phyloP scores from a whole-genome alignment of 2,888 invertebrate genomes.

The Apodemia hepburni region DNA sequence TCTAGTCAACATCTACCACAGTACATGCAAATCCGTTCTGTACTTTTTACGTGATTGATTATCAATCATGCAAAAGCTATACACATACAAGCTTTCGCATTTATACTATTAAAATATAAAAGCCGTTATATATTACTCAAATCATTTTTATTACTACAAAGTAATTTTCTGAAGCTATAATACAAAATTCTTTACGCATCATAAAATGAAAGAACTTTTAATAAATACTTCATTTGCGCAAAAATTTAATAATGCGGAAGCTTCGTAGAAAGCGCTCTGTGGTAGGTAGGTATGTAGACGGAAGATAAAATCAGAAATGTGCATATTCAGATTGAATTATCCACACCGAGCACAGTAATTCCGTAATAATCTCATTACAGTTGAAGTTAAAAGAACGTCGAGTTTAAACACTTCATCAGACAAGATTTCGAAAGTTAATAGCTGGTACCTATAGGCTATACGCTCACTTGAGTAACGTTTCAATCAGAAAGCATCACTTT shows the following conservation, averaged over 20 bases:
- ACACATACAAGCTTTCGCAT: no score
- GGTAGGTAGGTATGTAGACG: not conserved
- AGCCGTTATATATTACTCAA: no score
- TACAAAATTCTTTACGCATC: not conserved
- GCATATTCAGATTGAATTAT: constrained; percentile 7
- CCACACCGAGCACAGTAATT: not conserved
- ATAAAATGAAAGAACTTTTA: not conserved
- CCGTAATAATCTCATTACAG: not conserved
- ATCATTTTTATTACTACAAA: no score
- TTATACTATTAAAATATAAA: no score
- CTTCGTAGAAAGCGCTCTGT: constrained; percentile 3
- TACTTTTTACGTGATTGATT: no score
- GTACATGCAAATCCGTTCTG: no score
- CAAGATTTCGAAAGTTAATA: constrained; percentile 1
- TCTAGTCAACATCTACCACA: no score
- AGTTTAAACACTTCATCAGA: constrained; percentile 1
- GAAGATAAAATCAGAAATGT: constrained; percentile 1
- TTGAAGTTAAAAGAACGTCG: not conserved
- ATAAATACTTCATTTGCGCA: not conserved
- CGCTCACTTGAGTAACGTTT: not conserved
- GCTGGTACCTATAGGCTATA: not conserved
- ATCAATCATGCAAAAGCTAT: no score
- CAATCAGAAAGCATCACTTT: not conserved
- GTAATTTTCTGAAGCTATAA: not conserved
- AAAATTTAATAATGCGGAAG: constrained; percentile 9